Evolutionary conservation across 2,113 vertebrate genomes (phyloP).

Genomic region (Dasyornis broadbenti): DNA sequence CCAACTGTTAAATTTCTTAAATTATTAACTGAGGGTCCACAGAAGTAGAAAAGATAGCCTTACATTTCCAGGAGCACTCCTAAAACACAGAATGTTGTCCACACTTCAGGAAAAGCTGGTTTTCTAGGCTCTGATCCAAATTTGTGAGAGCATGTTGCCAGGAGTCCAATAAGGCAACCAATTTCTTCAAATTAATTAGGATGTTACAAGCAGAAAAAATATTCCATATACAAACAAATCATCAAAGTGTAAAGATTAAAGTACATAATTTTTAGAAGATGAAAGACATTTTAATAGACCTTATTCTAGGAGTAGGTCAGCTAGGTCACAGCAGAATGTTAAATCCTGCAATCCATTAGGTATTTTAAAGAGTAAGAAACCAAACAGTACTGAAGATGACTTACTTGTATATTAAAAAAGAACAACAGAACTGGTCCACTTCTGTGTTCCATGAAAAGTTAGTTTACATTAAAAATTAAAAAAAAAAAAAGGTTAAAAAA

Average conservation of each 20-base stretch:
- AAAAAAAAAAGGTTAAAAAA: background rate
- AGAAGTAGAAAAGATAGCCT: background rate
- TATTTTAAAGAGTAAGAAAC: background rate
- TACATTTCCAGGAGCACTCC: background rate
- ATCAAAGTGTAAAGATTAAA: conserved; percentile 31
- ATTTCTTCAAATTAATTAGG: background rate
- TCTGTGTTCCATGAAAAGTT: background rate
- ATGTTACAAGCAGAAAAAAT: background rate
- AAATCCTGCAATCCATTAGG: background rate
- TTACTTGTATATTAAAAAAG: background rate
- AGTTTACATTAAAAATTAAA: background rate
- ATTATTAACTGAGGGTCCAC: background rate
- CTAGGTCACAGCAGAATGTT: background rate
- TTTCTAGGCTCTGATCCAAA: conserved; percentile 26
- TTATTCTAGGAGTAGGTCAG: background rate
- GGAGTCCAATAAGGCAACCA: background rate
- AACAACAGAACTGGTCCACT: background rate
- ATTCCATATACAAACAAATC: background rate
- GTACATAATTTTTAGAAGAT: background rate
- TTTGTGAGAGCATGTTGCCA: background rate
- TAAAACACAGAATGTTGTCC: background rate
- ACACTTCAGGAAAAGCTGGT: background rate
- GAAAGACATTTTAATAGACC: conserved; percentile 5
- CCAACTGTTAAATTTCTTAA: background rate
- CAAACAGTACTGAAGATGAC: background rate